Base-by-base conservation (phyloP, 2,888 invertebrate species). In the Cerceris rybyensis region DNA sequence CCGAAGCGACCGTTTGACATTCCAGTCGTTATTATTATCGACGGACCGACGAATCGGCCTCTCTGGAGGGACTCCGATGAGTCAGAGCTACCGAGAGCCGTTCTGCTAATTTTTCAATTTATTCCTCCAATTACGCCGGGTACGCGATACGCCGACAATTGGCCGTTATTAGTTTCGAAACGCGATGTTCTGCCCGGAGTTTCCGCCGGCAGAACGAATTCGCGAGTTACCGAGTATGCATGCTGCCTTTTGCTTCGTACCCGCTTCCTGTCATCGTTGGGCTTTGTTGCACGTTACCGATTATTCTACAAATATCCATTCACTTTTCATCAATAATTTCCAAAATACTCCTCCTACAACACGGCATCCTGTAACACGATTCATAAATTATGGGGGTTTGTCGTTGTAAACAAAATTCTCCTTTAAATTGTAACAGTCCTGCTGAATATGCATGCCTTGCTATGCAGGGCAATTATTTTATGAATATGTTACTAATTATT, bases 81-180 rank as follows among this genome's bases (percentile, higher is more conserved):
- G 78, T 86, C 81, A 81, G 78, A 81, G 82, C 78, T 74, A 83
- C 77, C 81, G 81, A 83, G 82, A 83, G 82, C 82, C 84, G 85
- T 88, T 83, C 88, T 87, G 87, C 90, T 91, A 91, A 91, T 91
- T 91, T 91, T 91, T 91, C 91, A 90, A 91, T 90, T 91, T 90
- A 91, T 90, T 90, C 87, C 83, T 84, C 86, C 91, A 90, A 91
- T 91, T 91, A 90, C 88, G 77, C 70, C 81, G 88, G 81, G 82
- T 86, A 81, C 86, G 85, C 89, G 88, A 90, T 89, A 90, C 83
- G 86, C 86, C 88, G 89, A 87, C 89, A 89, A 90, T 88, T 89
- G 88, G 83, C 82, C 83, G 86, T 87, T 87, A 89, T 88, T 89
- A 89, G 86, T 89, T 89, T 87, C 83, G 85, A 86, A 87, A 87